Evolutionary conservation across 2,113 vertebrate genomes (phyloP).

Genomic region (Amphiprion ocellaris): DNA sequence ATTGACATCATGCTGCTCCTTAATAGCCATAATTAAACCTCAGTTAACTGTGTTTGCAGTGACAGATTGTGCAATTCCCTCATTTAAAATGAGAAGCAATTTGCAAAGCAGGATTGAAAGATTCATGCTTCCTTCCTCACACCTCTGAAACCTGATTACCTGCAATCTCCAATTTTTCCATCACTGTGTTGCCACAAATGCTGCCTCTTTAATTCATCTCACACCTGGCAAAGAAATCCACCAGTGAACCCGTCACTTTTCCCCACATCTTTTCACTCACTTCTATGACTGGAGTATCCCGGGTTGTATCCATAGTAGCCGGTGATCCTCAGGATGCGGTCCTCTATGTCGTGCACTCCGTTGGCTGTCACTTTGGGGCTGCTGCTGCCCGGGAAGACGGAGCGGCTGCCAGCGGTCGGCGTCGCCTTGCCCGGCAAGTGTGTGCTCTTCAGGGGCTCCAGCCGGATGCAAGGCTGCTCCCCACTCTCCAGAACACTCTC

Average conservation of each 20-base stretch:
- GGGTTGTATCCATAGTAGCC: conserved; percentile 99
- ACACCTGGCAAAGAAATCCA: conserved; percentile 33
- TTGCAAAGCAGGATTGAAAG: neutral
- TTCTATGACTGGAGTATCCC: conserved; percentile 96
- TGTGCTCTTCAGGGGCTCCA: conserved; percentile 79
- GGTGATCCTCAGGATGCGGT: conserved; percentile 96
- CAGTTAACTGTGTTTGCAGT: conserved; percentile 11
- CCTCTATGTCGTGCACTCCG: conserved; percentile 96
- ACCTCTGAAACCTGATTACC: neutral
- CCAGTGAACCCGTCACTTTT: neutral
- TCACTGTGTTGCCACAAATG: neutral
- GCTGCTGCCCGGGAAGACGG: conserved; percentile 30
- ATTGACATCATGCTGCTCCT: conserved; percentile 35
- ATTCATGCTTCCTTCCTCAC: conserved; percentile 5
- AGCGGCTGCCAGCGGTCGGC: conserved; percentile 68
- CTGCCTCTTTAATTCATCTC: conserved; percentile 19
- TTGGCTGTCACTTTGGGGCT: conserved; percentile 91
- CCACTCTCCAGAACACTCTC: conserved; percentile 67
- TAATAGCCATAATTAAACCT: conserved; percentile 54
- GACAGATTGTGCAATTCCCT: neutral
- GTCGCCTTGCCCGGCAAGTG: conserved; percentile 80
- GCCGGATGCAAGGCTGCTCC: conserved; percentile 75
- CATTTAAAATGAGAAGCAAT: conserved; percentile 35
- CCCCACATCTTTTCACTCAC: conserved; percentile 84
- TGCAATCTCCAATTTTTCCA: neutral